Conservation (phyloP, 2,797 vertebrate genomes). For the Esox lucius region DNA sequence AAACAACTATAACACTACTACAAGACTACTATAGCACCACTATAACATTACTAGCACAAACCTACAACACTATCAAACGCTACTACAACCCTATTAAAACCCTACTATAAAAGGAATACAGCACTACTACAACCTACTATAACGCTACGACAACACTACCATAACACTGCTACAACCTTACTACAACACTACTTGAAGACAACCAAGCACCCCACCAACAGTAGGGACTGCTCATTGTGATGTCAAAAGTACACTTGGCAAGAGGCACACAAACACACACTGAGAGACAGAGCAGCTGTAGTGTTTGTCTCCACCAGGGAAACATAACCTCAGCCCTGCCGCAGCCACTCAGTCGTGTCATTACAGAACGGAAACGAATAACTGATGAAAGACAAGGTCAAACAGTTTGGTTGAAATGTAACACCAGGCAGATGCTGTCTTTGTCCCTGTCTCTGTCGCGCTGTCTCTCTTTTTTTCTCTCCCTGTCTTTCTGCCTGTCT, state of each 20-base stretch:
- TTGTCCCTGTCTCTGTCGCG: too few relatives aligned
- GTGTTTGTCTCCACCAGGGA: conserved; percentile 32
- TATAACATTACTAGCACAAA: background rate
- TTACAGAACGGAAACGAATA: conserved; percentile 18
- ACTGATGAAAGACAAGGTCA: conserved; percentile 26
- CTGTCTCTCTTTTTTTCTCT: too few relatives aligned
- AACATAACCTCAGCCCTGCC: conserved; percentile 25
- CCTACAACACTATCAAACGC: too few relatives aligned
- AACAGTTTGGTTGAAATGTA: conserved; percentile 17
- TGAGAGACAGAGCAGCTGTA: conserved; percentile 67
- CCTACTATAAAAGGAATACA: background rate
- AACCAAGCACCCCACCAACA: too few relatives aligned
- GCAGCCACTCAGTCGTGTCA: background rate
- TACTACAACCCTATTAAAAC: conserved; percentile 53
- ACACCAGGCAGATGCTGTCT: background rate
- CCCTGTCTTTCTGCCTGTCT: too few relatives aligned
- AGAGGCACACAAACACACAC: conserved; percentile 32
- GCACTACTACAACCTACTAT: too few relatives aligned
- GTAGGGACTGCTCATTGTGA: too few relatives aligned
- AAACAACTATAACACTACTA: conserved; percentile 9
- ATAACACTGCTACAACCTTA: too few relatives aligned
- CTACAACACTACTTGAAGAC: too few relatives aligned
- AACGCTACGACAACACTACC: too few relatives aligned
- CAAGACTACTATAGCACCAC: conserved; percentile 1
- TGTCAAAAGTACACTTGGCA: too few relatives aligned